Conservation (phyloP, 1,140 invertebrate species). For the Drosophila serrata region DNA sequence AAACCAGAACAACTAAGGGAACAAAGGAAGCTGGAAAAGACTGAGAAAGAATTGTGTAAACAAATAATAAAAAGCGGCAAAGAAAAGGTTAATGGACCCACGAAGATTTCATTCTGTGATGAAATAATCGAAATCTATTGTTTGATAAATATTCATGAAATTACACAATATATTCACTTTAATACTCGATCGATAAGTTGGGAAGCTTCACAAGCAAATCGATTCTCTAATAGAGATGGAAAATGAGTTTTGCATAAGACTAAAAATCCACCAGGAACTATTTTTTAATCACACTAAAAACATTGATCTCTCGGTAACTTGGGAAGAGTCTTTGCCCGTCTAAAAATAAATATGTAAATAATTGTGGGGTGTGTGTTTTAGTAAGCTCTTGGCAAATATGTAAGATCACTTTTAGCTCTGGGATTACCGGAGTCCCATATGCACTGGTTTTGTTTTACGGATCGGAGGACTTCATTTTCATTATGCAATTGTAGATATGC, state of each 20-base stretch:
- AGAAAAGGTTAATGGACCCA: constrained; percentile 2
- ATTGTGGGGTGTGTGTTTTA: constrained; percentile 15
- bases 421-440: background rate
- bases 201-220: too few relatives aligned
- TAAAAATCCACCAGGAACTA: constrained; percentile 4
- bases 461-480: background rate
- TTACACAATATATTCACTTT: too few relatives aligned
- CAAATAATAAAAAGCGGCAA: constrained; percentile 4
- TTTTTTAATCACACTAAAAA: constrained; percentile 3
- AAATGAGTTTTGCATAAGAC: too few relatives aligned
- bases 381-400: constrained; percentile 28
- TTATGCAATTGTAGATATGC: constrained; percentile 30
- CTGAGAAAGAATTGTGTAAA: constrained; percentile 1
- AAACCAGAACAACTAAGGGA: constrained; percentile 19
- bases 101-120: constrained; percentile 15
- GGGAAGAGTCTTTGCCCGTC: background rate
- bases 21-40: constrained; percentile 1
- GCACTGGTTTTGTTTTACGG: background rate
- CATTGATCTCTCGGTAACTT: constrained; percentile 8
- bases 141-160: too few relatives aligned
- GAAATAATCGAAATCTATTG: background rate
- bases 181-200: too few relatives aligned
- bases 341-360: constrained; percentile 23
- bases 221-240: too few relatives aligned
- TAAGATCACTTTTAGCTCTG: background rate